Conservation (phyloP, 2,113 vertebrate genomes). For the Miniopterus natalensis region DNA sequence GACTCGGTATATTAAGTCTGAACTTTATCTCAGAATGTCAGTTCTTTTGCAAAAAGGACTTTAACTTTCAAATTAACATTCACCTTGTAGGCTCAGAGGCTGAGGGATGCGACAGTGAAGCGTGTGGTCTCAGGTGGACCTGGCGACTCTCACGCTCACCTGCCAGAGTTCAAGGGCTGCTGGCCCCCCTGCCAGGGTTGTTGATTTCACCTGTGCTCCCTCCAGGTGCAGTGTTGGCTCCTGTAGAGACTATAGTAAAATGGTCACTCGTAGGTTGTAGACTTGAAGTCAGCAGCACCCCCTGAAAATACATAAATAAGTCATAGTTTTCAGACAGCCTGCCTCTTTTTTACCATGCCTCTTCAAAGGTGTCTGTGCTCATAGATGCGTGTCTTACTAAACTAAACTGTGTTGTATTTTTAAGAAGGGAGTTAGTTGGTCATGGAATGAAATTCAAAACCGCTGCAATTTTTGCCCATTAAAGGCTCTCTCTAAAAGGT, state of each 20-base stretch:
- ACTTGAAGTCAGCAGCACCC: not conserved
- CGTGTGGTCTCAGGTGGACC: not conserved
- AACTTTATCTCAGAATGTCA: conserved; percentile 75
- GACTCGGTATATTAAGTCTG: conserved; percentile 64
- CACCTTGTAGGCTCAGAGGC: conserved; percentile 6
- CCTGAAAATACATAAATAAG: conserved; percentile 52
- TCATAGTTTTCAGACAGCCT: conserved; percentile 57
- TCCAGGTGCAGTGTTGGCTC: conserved; percentile 32
- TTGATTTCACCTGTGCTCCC: not conserved
- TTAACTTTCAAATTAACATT: conserved; percentile 50
- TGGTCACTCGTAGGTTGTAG: not conserved
- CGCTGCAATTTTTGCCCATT: not conserved
- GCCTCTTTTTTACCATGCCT: not conserved
- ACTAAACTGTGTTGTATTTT: not conserved
- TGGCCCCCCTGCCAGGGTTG: fast-evolving
- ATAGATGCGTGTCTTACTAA: conserved; percentile 39
- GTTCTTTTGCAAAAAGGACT: not conserved
- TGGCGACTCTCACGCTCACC: fast-evolving
- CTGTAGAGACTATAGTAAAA: not conserved
- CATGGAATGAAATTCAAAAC: not conserved
- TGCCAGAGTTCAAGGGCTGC: not conserved
- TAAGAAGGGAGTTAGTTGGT: conserved; percentile 3
- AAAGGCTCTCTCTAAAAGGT: not conserved
- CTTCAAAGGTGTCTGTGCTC: conserved; percentile 31
- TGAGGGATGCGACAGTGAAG: fast-evolving